Evolutionary conservation across 2,113 vertebrate species (phyloP).

Genomic region (Andinoacara biseriatus): DNA sequence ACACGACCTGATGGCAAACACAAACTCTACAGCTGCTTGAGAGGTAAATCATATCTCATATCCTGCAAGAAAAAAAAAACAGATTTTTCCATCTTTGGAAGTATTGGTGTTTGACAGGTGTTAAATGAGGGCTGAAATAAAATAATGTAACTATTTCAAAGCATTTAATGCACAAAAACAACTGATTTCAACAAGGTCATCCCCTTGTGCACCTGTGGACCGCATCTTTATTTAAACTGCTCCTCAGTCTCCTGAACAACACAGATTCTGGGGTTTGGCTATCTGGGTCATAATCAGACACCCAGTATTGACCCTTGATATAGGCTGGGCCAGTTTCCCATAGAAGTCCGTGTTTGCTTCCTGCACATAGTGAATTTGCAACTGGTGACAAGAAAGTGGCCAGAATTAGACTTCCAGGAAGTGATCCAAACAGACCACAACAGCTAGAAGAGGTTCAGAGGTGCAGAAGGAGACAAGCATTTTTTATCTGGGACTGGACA

Average conservation of each 20-base stretch:
- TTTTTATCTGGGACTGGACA: not conserved
- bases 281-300: not conserved
- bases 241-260: not conserved
- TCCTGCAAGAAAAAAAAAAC: not conserved
- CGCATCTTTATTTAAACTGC: too few species aligned
- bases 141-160: not conserved
- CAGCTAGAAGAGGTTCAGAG: too few species aligned
- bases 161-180: not conserved
- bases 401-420: not conserved
- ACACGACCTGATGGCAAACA: conserved; percentile 23
- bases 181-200: not conserved
- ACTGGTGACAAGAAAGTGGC: not conserved
- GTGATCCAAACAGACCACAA: too few species aligned
- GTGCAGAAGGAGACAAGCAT: not conserved
- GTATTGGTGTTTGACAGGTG: not conserved
- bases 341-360: not conserved
- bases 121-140: not conserved
- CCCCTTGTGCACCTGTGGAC: not conserved
- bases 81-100: conserved; percentile 1
- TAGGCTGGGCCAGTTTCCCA: not conserved
- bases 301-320: not conserved
- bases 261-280: not conserved
- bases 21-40: conserved; percentile 32
- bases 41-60: not conserved
- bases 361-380: not conserved